phyloP scores from a whole-genome alignment of 2,888 invertebrate genomes.

The Aethes cnicana region DNA sequence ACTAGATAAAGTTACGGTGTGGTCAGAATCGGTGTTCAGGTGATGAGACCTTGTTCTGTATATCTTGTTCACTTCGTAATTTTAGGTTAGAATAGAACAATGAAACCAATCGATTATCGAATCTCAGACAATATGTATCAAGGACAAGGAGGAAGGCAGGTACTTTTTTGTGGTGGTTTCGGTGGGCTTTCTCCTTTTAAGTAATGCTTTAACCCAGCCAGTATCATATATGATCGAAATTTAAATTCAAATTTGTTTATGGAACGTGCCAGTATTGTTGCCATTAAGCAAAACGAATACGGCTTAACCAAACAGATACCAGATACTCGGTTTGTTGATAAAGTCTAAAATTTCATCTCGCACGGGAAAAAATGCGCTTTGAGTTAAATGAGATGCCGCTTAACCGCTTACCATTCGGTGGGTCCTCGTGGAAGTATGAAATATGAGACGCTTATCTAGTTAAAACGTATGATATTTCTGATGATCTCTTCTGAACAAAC shows the following conservation, averaged over 20 bases:
- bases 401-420: too few species aligned
- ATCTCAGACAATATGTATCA: conserved; percentile 11
- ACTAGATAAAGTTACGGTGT: not conserved
- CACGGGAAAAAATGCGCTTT: conserved; percentile 20
- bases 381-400: conserved; percentile 16
- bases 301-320: conserved; percentile 9
- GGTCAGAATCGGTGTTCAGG: not conserved
- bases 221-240: not conserved
- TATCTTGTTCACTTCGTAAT: too few species aligned
- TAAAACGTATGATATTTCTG: too few species aligned
- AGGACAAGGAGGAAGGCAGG: too few species aligned
- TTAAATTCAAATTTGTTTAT: conserved; percentile 6
- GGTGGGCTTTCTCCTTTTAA: not conserved
- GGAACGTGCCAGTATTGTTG: conserved; percentile 17
- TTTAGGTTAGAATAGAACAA: not conserved
- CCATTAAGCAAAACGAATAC: conserved; percentile 9
- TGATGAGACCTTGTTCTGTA: too few species aligned
- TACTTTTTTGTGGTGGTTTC: too few species aligned
- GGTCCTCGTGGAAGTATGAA: conserved; percentile 14
- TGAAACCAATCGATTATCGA: not conserved
- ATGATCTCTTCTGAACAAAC: too few species aligned
- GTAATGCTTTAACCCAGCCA: conserved; percentile 1
- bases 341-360: conserved; percentile 19
- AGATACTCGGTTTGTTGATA: conserved; percentile 26
- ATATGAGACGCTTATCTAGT: conserved; percentile 4